phyloP scores from a whole-genome alignment of 2,888 invertebrate species.

The Scaptomyza tumidula region DNA sequence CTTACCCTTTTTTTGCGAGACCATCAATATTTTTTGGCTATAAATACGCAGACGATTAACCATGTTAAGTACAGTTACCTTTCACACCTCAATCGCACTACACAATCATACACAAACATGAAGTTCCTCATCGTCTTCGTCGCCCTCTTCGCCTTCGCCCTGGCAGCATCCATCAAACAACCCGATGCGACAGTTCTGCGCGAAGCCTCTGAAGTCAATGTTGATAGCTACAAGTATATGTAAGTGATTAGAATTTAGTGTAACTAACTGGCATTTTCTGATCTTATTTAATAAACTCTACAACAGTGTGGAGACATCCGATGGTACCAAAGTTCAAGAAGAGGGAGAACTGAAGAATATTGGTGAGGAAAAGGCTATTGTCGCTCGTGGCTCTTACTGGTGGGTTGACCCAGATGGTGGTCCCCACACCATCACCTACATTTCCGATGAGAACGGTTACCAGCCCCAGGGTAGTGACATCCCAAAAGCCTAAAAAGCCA shows the following conservation, averaged over 20 bases:
- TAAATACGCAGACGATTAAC: conserved; percentile 38
- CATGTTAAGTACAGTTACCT: conserved; percentile 46
- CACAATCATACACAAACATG: conserved; percentile 57
- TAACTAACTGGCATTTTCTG: not conserved
- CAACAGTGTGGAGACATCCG: conserved; percentile 58
- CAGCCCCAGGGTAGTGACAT: conserved; percentile 85
- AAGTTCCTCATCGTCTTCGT: conserved; percentile 78
- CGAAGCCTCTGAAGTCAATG: conserved; percentile 72
- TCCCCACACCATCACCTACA: conserved; percentile 85
- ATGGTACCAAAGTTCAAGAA: conserved; percentile 57
- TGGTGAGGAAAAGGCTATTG: conserved; percentile 80
- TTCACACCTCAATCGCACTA: conserved; percentile 52
- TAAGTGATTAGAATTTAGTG: conserved; percentile 19
- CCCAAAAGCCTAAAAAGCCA: conserved; percentile 71
- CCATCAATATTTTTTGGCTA: conserved; percentile 19
- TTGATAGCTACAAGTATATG: conserved; percentile 85
- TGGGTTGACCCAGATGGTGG: conserved; percentile 86
- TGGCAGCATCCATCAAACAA: conserved; percentile 72
- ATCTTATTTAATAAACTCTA: not conserved
- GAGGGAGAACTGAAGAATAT: conserved; percentile 41
- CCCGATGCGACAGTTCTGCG: conserved; percentile 6
- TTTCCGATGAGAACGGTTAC: conserved; percentile 84
- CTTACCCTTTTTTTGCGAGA: conserved; percentile 6
- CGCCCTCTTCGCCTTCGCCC: conserved; percentile 69
- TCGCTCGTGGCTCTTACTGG: conserved; percentile 75